These are phyloP conservation scores for Stegophylla sp. DNA, from an alignment of 2,888 invertebrate species.

Conservation along the genomic window DNA sequence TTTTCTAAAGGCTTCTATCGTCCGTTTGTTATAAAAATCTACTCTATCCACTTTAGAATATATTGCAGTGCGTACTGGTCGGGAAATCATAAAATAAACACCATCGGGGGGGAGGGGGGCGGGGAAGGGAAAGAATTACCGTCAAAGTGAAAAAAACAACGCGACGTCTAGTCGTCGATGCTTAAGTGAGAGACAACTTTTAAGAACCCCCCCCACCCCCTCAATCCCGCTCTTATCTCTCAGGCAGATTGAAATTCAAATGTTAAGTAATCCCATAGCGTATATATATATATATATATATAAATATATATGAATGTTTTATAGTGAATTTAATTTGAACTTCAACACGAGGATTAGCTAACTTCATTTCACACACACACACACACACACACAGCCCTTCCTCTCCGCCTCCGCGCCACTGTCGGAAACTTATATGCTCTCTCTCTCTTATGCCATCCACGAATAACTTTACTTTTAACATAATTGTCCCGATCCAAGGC, in stretches of 20 bases:
- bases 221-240: slow-evolving; percentile 16
- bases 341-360: slow-evolving; percentile 47
- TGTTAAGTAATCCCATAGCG: slow-evolving; percentile 43
- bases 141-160: not conserved
- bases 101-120: not conserved
- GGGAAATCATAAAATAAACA: slow-evolving; percentile 48
- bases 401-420: not conserved
- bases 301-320: no score
- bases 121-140: not conserved
- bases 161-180: not conserved
- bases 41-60: slow-evolving; percentile 21
- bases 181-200: slow-evolving; percentile 22
- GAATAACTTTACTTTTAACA: slow-evolving; percentile 49
- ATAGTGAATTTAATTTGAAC: slow-evolving; percentile 47
- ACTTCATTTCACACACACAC: slow-evolving; percentile 13
- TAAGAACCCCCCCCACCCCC: no score
- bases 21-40: slow-evolving; percentile 25
- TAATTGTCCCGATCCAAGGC: slow-evolving; percentile 26
- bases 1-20: slow-evolving; percentile 28
- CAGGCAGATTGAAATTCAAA: slow-evolving; percentile 57
- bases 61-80: not conserved
- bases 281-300: no score
- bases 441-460: not conserved
- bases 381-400: not conserved
- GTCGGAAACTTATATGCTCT: slow-evolving; percentile 1